phyloP scores from a whole-genome alignment of 2,888 invertebrate genomes.

The Clunio marinus region DNA sequence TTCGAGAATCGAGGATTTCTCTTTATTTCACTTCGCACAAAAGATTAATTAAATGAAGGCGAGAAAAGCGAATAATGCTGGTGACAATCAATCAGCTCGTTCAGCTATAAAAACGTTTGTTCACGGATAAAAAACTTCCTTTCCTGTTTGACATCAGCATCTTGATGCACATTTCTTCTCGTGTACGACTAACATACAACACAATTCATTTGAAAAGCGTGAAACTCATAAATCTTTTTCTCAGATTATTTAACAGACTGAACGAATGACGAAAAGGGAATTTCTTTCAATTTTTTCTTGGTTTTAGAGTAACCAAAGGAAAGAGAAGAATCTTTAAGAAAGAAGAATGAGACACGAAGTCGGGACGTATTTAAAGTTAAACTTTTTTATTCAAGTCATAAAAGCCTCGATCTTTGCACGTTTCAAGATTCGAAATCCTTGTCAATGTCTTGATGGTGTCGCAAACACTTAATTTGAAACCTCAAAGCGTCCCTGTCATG shows the following conservation, averaged over 20 bases:
- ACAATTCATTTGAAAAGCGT: constrained; percentile 28
- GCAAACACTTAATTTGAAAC: no score
- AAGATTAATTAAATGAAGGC: constrained; percentile 22
- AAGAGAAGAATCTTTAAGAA: neutral
- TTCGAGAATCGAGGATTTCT: neutral
- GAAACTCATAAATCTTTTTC: constrained; percentile 38
- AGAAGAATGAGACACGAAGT: no score
- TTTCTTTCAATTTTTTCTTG: neutral
- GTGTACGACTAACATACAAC: neutral
- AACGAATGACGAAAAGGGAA: constrained; percentile 28
- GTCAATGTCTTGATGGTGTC: no score
- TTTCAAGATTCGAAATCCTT: no score
- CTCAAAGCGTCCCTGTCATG: no score
- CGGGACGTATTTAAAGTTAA: no score
- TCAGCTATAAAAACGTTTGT: neutral
- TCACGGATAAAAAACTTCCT: constrained; percentile 28
- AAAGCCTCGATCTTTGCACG: no score
- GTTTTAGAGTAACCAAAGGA: neutral
- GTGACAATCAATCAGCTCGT: constrained; percentile 34
- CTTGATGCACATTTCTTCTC: constrained; percentile 10
- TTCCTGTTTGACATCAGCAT: neutral
- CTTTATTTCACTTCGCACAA: neutral
- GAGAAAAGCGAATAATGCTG: neutral
- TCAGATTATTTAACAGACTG: neutral
- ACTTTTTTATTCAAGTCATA: no score